Base-by-base conservation (phyloP, 2,113 vertebrate species). In the Crypturellus undulatus region DNA sequence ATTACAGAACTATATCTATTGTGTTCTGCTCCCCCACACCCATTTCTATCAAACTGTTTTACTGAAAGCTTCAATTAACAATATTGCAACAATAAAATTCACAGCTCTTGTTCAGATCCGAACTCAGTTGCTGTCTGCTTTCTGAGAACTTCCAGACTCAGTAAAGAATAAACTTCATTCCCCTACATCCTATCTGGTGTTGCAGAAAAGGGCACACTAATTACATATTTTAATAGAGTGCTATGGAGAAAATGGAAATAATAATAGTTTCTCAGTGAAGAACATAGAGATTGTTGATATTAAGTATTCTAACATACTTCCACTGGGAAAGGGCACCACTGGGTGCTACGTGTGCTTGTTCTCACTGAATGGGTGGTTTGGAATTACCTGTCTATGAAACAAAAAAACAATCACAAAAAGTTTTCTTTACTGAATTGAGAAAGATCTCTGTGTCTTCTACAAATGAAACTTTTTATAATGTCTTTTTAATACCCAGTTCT, bases 1-100 rank as follows among this genome's bases (percentile, higher is more conserved):
- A 59, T 69, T 87, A 65, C 59, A 82, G 67, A 79, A 87, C 67
- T 32, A 36, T 32, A 36, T 47, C 26, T 79, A 11, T 36, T 38
- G 73, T 43, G 7, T 36, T 87, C 65, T 0, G 0, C 24, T 91
- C 56, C n/a, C 45, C 90, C 32, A 25, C 54, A 75, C 49, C 18
- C 18, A 65, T 82, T 20, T 25, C 25, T 68, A 76, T 25, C 8
- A 67, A 63, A 51, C 28, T 58, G 17, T 40, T 87, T 79, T 67
- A 40, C 22, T 52, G 45, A 89, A 82, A 12, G 24, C 40, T 92
- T 93, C 73, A 78, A 80, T 94, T 92, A 82, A 69, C 89, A 67
- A 69, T 73, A 85, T 40, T 84, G 40, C 12, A 63, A 38, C n/a
- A 85, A 32, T 38, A 76, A 89, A 87, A 71, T 69, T 79, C n/a